Base-by-base conservation (phyloP, 2,113 vertebrate species). In the Pachyramphus minor region DNA sequence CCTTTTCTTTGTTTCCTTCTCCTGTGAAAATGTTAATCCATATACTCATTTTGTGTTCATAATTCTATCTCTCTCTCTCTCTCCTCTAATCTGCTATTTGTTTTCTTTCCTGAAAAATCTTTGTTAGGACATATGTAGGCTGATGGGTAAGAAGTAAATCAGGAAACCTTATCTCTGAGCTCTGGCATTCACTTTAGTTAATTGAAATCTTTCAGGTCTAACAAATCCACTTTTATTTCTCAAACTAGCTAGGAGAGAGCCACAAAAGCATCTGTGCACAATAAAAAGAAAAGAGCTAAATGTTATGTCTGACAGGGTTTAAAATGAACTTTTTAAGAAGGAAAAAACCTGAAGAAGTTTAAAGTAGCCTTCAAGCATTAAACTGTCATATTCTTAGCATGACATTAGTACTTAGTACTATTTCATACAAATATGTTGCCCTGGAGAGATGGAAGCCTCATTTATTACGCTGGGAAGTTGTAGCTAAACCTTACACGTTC, bases 141-240 rank as follows among this genome's bases (percentile, higher is more conserved):
- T 84, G 58, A 56, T 14, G 53, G 21, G 56, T 41, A 41, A 84
- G 49, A 82, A 84, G 30, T 5, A 55, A 90, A 91, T 74, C 88
- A 80, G 21, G 25, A 90, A 63, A 75, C 44, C 58, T 87, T 76
- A 62, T 92, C 58, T 84, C 56, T 55, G 56, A 88, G 85, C 30
- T 68, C 44, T 72, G 66, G 71, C 52, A 85, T 95, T 95, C 66
- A 56, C 12, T 90, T 82, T 1, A 83, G 52, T 90, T 95, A 95
- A 93, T 92, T 85, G 86, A 95, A 95, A 93, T 85, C 44, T 92
- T 93, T 88, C 79, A 85, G 62, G 78, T 84, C 78, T 55, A 82
- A 67, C 47, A 87, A 93, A 95, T 68, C 39, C 71, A 87, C 71
- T 71, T 90, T 59, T 55, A 50, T 63, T 71, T 85, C 67, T 76